phyloP scores from a whole-genome alignment of 2,113 vertebrate genomes.

The Chloropsis hardwickii region DNA sequence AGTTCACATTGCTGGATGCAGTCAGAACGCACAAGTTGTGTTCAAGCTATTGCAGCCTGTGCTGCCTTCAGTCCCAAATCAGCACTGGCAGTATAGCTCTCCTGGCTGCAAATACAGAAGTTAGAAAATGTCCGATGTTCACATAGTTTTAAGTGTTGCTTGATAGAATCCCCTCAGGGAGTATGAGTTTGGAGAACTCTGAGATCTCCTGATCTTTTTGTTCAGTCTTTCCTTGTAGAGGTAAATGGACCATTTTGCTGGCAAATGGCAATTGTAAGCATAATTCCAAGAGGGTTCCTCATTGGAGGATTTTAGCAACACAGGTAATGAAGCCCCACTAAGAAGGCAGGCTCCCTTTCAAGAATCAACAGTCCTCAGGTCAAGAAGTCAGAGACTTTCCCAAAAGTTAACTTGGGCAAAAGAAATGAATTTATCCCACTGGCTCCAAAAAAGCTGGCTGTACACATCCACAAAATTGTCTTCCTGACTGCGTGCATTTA shows the following conservation, averaged over 20 bases:
- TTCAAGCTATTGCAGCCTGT: neutral
- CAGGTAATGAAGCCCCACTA: neutral
- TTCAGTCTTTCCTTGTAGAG: neutral
- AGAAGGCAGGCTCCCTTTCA: neutral
- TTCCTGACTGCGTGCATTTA: neutral
- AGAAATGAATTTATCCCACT: neutral
- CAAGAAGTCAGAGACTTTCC: neutral
- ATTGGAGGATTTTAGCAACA: neutral
- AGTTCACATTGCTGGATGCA: neutral
- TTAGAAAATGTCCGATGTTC: neutral
- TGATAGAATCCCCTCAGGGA: neutral
- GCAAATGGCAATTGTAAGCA: neutral
- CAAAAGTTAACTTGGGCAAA: neutral
- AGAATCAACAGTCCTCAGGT: neutral
- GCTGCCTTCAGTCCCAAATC: neutral
- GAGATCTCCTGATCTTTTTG: neutral
- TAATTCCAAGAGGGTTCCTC: neutral
- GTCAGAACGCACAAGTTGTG: neutral
- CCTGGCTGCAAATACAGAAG: neutral
- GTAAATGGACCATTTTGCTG: neutral
- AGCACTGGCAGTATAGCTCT: neutral
- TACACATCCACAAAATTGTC: neutral
- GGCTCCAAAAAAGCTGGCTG: neutral
- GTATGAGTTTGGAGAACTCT: neutral
- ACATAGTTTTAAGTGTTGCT: neutral